A percentile compares a stretch with the other conserved stretches of the same genome.
Conservation (phyloP, 2,888 invertebrate genomes). For the Tetranychus truncatus region DNA sequence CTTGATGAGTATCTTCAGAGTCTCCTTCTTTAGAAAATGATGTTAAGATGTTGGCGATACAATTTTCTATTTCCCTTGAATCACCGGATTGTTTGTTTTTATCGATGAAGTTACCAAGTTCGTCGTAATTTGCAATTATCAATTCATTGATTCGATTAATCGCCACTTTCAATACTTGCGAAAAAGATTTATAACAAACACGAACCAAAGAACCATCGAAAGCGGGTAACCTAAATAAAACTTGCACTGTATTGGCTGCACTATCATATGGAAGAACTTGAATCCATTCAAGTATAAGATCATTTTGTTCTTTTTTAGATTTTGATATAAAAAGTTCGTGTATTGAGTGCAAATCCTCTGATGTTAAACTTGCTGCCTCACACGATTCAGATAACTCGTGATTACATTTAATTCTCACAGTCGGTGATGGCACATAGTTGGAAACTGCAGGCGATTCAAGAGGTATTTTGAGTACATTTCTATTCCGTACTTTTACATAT, state of each 20-base stretch:
- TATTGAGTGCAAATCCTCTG: not conserved
- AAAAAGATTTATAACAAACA: slow-evolving; percentile 11
- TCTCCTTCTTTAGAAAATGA: not conserved
- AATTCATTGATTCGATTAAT: not conserved
- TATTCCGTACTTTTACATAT: not conserved
- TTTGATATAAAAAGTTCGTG: not conserved
- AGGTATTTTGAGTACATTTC: slow-evolving; percentile 10
- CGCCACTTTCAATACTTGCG: not conserved
- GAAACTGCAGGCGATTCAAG: slow-evolving; percentile 1
- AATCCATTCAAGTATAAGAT: slow-evolving; percentile 10
- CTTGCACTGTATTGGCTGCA: slow-evolving; percentile 10
- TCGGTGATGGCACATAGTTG: not conserved
- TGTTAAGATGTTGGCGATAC: slow-evolving; percentile 5
- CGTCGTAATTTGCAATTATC: not conserved
- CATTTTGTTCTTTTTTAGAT: slow-evolving; percentile 10
- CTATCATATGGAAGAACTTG: not conserved
- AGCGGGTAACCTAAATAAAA: slow-evolving; percentile 8
- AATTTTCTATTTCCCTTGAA: not conserved
- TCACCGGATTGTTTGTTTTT: not conserved
- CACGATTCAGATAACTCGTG: slow-evolving; percentile 1
- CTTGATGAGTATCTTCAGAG: not conserved
- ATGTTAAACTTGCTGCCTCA: slow-evolving; percentile 1
- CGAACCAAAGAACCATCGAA: slow-evolving; percentile 7
- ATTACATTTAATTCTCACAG: slow-evolving; percentile 1
- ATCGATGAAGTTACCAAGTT: not conserved